Evolutionary conservation across 2,888 invertebrate genomes (phyloP).

Genomic region (Drosophila eohydei): DNA sequence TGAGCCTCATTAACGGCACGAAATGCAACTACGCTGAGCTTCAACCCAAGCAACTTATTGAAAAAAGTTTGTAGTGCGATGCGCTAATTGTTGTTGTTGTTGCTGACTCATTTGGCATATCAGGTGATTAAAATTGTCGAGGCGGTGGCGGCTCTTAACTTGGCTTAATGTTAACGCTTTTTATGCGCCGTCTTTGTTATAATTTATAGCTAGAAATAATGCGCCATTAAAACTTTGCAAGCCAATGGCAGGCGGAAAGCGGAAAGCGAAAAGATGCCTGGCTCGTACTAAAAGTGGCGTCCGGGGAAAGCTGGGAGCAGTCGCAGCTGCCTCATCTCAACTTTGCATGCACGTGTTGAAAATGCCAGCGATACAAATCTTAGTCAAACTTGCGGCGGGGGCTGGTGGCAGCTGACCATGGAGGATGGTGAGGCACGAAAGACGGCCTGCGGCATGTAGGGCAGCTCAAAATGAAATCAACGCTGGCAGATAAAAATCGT

Average conservation of each 20-base stretch:
- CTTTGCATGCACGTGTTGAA: conserved; percentile 79
- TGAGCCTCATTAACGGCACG: conserved; percentile 15
- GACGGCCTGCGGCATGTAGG: conserved; percentile 38
- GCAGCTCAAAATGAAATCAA: conserved; percentile 79
- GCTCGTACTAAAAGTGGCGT: conserved; percentile 28
- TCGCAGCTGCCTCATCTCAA: conserved; percentile 62
- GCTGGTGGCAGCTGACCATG: neutral
- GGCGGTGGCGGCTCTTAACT: conserved; percentile 45
- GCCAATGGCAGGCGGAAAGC: conserved; percentile 43
- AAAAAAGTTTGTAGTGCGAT: conserved; percentile 11
- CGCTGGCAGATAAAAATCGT: conserved; percentile 80
- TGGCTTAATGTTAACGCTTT: conserved; percentile 76
- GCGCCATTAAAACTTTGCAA: conserved; percentile 79
- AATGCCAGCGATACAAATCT: conserved; percentile 73
- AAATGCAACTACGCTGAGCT: conserved; percentile 12
- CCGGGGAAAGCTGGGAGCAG: conserved; percentile 33
- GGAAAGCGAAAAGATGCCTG: conserved; percentile 48
- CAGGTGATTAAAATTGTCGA: conserved; percentile 58
- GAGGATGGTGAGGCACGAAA: neutral
- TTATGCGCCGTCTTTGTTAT: conserved; percentile 73
- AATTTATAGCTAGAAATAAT: conserved; percentile 80
- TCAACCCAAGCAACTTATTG: neutral
- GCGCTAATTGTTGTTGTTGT: conserved; percentile 12
- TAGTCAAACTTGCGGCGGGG: conserved; percentile 60
- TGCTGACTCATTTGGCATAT: conserved; percentile 26